Conservation (phyloP, 2,888 invertebrate species). For the Aporophyla lueneburgensis region DNA sequence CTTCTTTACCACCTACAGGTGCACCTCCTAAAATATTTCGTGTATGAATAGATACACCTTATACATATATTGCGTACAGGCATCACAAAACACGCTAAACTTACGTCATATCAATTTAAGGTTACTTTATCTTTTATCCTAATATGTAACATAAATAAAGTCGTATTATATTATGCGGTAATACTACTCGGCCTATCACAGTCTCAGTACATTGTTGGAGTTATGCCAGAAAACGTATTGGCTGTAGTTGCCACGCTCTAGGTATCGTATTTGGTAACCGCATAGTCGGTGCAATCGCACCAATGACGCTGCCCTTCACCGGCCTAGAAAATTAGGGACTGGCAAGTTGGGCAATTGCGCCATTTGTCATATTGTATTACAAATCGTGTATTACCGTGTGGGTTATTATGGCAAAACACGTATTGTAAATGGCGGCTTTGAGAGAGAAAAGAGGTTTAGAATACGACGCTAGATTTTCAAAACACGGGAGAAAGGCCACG, state of each 20-base stretch:
- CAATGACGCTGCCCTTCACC: slow-evolving; percentile 45
- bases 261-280: slow-evolving; percentile 43
- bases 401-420: background rate
- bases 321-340: slow-evolving; percentile 41
- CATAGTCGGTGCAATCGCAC: slow-evolving; percentile 16
- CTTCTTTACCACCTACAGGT: too few relatives aligned
- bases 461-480: background rate
- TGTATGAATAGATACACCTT: too few relatives aligned
- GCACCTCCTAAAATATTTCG: too few relatives aligned
- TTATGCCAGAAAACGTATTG: slow-evolving; percentile 43
- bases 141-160: slow-evolving; percentile 2
- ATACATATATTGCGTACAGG: slow-evolving; percentile 10
- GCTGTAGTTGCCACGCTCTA: slow-evolving; percentile 15
- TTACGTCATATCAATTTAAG: slow-evolving; percentile 12
- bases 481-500: background rate
- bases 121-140: slow-evolving; percentile 13
- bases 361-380: slow-evolving; percentile 22
- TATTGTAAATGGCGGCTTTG: background rate
- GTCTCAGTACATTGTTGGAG: slow-evolving; percentile 38
- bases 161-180: slow-evolving; percentile 17
- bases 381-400: slow-evolving; percentile 11
- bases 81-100: slow-evolving; percentile 6
- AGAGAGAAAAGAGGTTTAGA: background rate
- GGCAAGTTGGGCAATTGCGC: slow-evolving; percentile 22
- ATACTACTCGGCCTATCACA: slow-evolving; percentile 32